Conservation (phyloP, 2,797 vertebrate species). For the Cossypha heuglini region DNA sequence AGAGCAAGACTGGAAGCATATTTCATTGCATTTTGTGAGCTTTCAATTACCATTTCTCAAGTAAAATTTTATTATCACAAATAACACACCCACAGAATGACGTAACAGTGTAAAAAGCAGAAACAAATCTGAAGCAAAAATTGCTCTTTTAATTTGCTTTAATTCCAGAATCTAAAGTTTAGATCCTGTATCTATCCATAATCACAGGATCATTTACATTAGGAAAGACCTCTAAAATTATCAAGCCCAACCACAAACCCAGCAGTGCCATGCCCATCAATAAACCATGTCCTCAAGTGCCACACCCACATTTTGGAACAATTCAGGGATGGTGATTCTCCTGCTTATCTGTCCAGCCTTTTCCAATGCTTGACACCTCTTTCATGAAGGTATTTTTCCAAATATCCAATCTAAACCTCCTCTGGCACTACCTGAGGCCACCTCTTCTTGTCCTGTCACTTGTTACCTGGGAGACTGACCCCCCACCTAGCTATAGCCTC, state of each 20-base stretch:
- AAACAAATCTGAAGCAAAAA: not conserved
- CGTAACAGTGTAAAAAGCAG: not conserved
- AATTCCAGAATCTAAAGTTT: not conserved
- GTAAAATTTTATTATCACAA: not conserved
- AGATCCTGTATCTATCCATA: not conserved
- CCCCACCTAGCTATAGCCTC: not conserved
- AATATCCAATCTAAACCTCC: not conserved
- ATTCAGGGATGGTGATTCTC: not conserved
- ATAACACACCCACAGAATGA: not conserved
- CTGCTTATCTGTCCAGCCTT: not conserved
- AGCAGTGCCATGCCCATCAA: not conserved
- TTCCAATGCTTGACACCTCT: not conserved
- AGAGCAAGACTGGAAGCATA: not conserved
- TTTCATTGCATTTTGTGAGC: not conserved
- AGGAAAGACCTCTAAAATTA: not conserved
- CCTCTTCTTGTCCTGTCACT: not conserved
- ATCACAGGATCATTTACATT: not conserved
- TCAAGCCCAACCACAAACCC: not conserved
- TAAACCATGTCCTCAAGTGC: not conserved
- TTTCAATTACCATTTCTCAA: not conserved
- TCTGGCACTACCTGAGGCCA: not conserved
- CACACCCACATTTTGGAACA: not conserved
- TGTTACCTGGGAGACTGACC: rapidly evolving
- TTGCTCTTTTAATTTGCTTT: not conserved
- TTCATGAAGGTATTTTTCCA: not conserved